These are phyloP conservation scores for Periophthalmus modestus DNA, from an alignment of 2,113 vertebrate genomes.

Conservation along the genomic window DNA sequence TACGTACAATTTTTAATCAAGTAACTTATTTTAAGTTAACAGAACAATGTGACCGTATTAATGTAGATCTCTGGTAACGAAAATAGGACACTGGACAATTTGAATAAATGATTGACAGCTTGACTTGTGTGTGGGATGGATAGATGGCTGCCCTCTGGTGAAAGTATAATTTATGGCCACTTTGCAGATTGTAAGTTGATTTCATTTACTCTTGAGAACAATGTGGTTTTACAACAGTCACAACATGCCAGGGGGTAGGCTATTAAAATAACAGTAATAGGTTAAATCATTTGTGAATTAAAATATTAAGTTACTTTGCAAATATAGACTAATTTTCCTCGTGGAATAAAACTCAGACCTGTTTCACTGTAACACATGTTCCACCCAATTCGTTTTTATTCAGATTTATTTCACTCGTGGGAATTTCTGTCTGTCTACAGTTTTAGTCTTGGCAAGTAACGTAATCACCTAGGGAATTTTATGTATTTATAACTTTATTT, in stretches of 20 bases:
- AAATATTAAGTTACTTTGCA: conserved; percentile 54
- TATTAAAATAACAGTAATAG: conserved; percentile 31
- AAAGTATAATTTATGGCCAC: conserved; percentile 29
- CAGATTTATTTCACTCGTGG: background rate
- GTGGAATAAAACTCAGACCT: conserved; percentile 9
- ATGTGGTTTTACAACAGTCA: conserved; percentile 2
- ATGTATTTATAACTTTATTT: background rate
- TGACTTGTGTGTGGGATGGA: background rate
- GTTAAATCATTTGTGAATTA: conserved; percentile 45
- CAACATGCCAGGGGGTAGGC: conserved; percentile 38
- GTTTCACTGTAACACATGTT: background rate
- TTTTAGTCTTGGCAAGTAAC: background rate
- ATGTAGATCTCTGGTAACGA: background rate
- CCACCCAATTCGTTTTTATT: too few species aligned
- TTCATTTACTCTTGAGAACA: background rate
- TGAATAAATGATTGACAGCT: background rate
- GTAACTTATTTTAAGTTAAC: background rate
- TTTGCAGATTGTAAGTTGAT: conserved; percentile 8
- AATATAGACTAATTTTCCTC: conserved; percentile 51
- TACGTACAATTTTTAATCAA: background rate
- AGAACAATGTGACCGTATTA: too few species aligned
- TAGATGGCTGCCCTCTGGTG: conserved; percentile 25
- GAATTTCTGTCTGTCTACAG: background rate
- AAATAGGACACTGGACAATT: background rate
- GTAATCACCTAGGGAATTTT: background rate